A percentile compares a stretch with the other conserved stretches of the same genome.
phyloP scores from a whole-genome alignment of 2,888 invertebrate species.

The Hydrotaea cyrtoneurina region DNA sequence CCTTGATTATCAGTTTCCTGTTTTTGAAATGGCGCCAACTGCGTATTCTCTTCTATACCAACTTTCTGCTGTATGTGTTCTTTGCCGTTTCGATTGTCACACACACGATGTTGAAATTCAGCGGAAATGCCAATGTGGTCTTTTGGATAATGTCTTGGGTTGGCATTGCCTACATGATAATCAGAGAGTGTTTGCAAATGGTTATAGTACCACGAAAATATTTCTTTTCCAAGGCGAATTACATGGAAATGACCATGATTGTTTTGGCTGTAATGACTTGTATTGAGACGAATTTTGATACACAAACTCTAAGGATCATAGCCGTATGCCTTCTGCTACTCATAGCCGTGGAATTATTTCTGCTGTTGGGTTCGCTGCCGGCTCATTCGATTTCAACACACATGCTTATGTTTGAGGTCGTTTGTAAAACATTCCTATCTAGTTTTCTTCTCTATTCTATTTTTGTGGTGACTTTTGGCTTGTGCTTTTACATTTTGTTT shows the following conservation, averaged over 20 bases:
- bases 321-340: conserved; percentile 88
- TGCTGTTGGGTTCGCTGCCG: conserved; percentile 90
- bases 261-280: conserved; percentile 84
- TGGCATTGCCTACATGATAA: conserved; percentile 84
- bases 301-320: conserved; percentile 84
- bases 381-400: conserved; percentile 86
- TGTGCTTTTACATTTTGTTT: conserved; percentile 89
- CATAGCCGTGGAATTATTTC: conserved; percentile 88
- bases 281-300: conserved; percentile 81
- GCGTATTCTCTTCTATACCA: conserved; percentile 86
- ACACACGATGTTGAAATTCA: conserved; percentile 86
- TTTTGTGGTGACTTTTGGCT: conserved; percentile 89
- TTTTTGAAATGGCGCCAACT: conserved; percentile 91
- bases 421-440: conserved; percentile 89
- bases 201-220: conserved; percentile 86
- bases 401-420: conserved; percentile 91
- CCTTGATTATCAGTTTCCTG: conserved; percentile 89
- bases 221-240: conserved; percentile 86
- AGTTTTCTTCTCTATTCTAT: conserved; percentile 90
- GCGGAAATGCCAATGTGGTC: conserved; percentile 82
- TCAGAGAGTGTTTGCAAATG: conserved; percentile 88
- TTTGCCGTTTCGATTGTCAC: conserved; percentile 86
- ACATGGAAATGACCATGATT: conserved; percentile 87
- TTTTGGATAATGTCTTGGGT: conserved; percentile 80
- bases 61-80: conserved; percentile 86